Evolutionary conservation across 2,797 vertebrate species (phyloP).

Genomic region (Erithacus rubecula): DNA sequence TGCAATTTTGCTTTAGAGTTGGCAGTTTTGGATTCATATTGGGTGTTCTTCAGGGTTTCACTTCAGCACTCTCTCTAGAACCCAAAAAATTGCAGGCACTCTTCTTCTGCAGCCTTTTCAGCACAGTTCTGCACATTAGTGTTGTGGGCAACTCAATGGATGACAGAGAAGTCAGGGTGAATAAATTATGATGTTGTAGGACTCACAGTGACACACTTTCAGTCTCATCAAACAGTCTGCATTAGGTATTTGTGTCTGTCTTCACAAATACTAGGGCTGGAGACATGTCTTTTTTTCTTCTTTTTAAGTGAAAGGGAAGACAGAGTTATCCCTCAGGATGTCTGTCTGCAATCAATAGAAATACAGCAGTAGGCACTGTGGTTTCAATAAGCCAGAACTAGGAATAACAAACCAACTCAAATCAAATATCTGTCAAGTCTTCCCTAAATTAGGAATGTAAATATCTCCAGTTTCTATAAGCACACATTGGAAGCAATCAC

Average conservation of each 20-base stretch:
- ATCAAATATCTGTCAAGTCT: slow-evolving; percentile 51
- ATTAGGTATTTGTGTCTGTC: neutral
- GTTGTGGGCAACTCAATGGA: neutral
- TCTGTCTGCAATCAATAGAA: slow-evolving; percentile 33
- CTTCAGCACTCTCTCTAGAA: neutral
- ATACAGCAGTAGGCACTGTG: slow-evolving; percentile 24
- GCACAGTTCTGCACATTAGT: neutral
- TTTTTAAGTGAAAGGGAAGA: slow-evolving; percentile 22
- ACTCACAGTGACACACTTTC: neutral
- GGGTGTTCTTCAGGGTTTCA: neutral
- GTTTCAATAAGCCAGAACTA: slow-evolving; percentile 31
- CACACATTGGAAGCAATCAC: slow-evolving; percentile 7
- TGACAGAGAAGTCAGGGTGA: neutral
- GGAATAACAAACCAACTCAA: slow-evolving; percentile 53
- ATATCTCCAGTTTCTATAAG: slow-evolving; percentile 43
- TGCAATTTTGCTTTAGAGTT: rapidly evolving
- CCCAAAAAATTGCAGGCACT: neutral
- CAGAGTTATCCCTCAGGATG: slow-evolving; percentile 30
- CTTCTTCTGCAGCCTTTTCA: neutral
- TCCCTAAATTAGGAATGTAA: slow-evolving; percentile 30
- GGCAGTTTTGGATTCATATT: neutral
- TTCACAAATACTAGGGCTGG: neutral
- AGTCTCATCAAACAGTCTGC: neutral
- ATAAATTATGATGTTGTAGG: neutral
- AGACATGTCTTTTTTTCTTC: neutral